These are phyloP conservation scores for Carduelis carduelis DNA, from an alignment of 2,797 vertebrate species.

Conservation along the genomic window DNA sequence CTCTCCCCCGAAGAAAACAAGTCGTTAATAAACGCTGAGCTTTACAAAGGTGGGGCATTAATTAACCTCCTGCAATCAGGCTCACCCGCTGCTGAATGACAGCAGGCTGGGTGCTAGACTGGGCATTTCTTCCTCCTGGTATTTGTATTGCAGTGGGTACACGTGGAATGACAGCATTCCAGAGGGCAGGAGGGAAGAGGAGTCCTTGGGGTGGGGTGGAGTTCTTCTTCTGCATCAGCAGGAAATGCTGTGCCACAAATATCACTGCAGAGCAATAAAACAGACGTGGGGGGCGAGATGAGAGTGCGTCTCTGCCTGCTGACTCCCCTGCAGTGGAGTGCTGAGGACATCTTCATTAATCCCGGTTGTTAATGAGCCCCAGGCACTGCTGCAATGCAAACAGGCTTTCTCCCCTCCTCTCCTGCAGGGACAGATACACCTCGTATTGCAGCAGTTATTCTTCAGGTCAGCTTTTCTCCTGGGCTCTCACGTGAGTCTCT, in stretches of 20 bases:
- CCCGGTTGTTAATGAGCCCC: background rate
- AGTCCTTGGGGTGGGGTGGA: background rate
- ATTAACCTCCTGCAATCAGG: background rate
- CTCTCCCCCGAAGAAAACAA: background rate
- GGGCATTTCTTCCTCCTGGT: background rate
- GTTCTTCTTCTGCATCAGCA: background rate
- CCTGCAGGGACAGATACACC: background rate
- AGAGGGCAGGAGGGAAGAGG: background rate
- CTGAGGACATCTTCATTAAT: background rate
- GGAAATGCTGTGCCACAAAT: background rate
- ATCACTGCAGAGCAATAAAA: background rate
- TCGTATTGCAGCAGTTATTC: background rate
- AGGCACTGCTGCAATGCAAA: background rate
- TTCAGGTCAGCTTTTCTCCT: background rate
- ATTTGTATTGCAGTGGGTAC: accelerated
- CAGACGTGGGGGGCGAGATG: background rate
- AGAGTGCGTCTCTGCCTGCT: background rate
- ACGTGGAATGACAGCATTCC: background rate
- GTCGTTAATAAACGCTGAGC: background rate
- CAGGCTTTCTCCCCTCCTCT: background rate
- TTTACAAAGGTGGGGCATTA: background rate
- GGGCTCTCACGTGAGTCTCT: accelerated
- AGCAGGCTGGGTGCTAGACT: background rate
- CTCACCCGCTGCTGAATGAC: background rate
- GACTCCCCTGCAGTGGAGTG: background rate